phyloP scores from a whole-genome alignment of 2,797 vertebrate genomes.

The Catharus ustulatus region DNA sequence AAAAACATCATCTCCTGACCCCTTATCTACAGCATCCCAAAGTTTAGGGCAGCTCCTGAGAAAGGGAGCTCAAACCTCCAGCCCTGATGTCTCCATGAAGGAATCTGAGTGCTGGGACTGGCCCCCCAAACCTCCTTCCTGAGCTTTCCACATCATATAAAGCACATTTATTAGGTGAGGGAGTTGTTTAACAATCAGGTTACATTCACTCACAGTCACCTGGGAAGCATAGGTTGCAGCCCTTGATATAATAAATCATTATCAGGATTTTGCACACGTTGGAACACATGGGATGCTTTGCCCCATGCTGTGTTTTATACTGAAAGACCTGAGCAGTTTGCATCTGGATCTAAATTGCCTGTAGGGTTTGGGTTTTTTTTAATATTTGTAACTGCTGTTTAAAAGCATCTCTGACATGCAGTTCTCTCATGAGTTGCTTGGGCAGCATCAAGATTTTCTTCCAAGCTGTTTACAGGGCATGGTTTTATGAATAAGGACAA shows the following conservation, averaged over 20 bases:
- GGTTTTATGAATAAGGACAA: background rate
- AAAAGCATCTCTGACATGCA: background rate
- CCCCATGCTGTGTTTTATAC: background rate
- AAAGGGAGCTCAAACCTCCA: background rate
- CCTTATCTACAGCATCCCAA: background rate
- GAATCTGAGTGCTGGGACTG: background rate
- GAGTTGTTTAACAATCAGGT: constrained; percentile 49
- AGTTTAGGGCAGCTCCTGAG: background rate
- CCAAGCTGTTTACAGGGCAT: background rate
- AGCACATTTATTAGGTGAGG: constrained; percentile 47
- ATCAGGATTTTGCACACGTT: constrained; percentile 24
- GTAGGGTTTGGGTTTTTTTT: background rate
- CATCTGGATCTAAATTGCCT: constrained; percentile 25
- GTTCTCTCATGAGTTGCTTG: background rate
- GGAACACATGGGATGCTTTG: constrained; percentile 38
- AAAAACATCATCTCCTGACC: background rate
- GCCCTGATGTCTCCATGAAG: background rate
- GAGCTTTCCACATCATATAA: constrained; percentile 26
- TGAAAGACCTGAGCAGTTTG: background rate
- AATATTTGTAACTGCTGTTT: background rate
- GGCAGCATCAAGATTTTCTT: background rate
- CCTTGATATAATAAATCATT: constrained; percentile 41
- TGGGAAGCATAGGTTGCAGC: constrained; percentile 39
- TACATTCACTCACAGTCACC: background rate
- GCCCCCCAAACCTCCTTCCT: background rate